These are phyloP conservation scores for Drosophila birchii DNA, from an alignment of 2,888 invertebrate genomes.

Conservation along the genomic window DNA sequence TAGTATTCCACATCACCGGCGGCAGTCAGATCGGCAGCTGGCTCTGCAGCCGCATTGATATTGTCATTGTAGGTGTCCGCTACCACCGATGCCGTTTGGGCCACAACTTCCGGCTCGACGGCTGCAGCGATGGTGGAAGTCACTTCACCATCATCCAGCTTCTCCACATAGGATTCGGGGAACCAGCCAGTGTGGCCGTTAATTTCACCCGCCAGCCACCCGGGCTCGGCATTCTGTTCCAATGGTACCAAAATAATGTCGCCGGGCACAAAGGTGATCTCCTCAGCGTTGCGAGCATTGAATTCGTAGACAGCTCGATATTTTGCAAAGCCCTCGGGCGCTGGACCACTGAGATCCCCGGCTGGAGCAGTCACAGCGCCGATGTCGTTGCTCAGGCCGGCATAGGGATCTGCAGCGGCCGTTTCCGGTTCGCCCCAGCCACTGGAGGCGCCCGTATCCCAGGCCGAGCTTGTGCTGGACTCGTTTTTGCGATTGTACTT, in stretches of 20 bases:
- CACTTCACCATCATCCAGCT: constrained; percentile 85
- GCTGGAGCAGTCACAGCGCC: constrained; percentile 63
- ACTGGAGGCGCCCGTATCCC: constrained; percentile 85
- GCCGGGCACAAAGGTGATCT: constrained; percentile 96
- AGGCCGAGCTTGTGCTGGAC: constrained; percentile 84
- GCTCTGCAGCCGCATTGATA: constrained; percentile 61
- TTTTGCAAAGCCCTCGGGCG: constrained; percentile 87
- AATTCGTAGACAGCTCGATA: constrained; percentile 98
- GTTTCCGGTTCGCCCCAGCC: constrained; percentile 56
- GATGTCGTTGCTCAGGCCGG: constrained; percentile 75
- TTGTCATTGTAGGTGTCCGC: constrained; percentile 79
- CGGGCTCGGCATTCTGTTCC: constrained; percentile 95
- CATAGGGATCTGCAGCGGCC: constrained; percentile 70
- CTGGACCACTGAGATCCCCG: constrained; percentile 81
- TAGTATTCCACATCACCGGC: constrained; percentile 89
- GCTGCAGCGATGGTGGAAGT: constrained; percentile 11
- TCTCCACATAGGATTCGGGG: constrained; percentile 97
- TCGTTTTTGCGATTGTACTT: constrained; percentile 86
- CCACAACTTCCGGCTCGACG: constrained; percentile 13
- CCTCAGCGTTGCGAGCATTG: constrained; percentile 95
- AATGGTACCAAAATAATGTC: constrained; percentile 92
- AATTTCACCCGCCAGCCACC: constrained; percentile 98
- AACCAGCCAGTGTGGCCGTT: constrained; percentile 97
- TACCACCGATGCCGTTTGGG: constrained; percentile 40
- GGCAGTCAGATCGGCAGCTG: constrained; percentile 74